A percentile compares a stretch with the other conserved stretches of the same genome.
Conservation (phyloP, 2,113 vertebrate species). For the Oreochromis tanganicae region DNA sequence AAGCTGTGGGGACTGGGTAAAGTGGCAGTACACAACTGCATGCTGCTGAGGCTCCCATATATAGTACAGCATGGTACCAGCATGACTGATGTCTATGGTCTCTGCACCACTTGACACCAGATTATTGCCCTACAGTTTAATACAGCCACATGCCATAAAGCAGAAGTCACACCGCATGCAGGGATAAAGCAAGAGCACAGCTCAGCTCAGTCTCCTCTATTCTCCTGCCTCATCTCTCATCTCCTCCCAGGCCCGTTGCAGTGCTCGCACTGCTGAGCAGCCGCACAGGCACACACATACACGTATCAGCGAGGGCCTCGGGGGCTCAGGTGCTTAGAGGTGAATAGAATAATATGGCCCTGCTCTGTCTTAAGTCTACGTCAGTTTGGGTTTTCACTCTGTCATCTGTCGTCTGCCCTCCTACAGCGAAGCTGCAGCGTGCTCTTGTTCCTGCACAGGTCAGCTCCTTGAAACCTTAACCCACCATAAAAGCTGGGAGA, state of each 20-base stretch:
- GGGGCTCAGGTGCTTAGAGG: constrained; percentile 51
- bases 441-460: constrained; percentile 52
- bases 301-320: background rate
- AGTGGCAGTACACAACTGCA: constrained; percentile 25
- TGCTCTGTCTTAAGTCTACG: constrained; percentile 44
- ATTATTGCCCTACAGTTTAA: constrained; percentile 67
- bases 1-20: constrained; percentile 5
- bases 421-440: constrained; percentile 24
- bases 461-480: constrained; percentile 48
- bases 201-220: constrained; percentile 28
- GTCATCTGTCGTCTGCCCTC: constrained; percentile 2
- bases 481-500: constrained; percentile 21
- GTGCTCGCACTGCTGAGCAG: constrained; percentile 27
- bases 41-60: constrained; percentile 6
- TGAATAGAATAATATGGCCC: constrained; percentile 45
- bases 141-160: constrained; percentile 69
- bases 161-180: constrained; percentile 47
- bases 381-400: background rate
- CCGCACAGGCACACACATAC: background rate
- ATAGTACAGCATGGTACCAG: constrained; percentile 7
- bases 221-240: constrained; percentile 35
- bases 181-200: constrained; percentile 6
- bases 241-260: constrained; percentile 18
- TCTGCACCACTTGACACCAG: constrained; percentile 65
- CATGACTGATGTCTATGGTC: constrained; percentile 64